Base-by-base conservation (phyloP, 1,140 invertebrate genomes). In the Ganaspis sp. region DNA sequence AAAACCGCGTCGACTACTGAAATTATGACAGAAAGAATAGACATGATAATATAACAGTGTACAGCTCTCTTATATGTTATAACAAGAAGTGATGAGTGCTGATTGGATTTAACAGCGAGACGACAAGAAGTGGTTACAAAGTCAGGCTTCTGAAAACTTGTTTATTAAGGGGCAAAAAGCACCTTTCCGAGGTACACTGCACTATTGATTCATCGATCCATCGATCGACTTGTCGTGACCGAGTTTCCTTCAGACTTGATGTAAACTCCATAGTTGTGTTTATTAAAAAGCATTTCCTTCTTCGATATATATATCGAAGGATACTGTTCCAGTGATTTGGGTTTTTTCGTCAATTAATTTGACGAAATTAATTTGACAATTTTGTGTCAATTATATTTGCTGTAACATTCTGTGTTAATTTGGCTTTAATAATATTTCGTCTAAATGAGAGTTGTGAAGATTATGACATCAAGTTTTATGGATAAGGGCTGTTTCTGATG, bases 1-100 rank as follows among this genome's bases (percentile, higher is more conserved):
- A 64, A 54, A 37, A 34, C 72, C 72, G 4, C 21, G 1, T 72
- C 23, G 58, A 42, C 42, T 64, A 26, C 12, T 29, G 45, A 64
- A 64, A 64, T 64, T 29, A 64, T 9, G 23, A 64, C 58, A 29
- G 0, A 64, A 64, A 29, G 15, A 64, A 26, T 26, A 8, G 5
- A n/a, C 12, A n/a, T 15, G 15, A 64, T 64, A 34, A 54, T n/a
- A 49, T 8, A 8, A n/a, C 8, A 42, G 40, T 42, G n/a, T n/a
- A n/a, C n/a, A n/a, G n/a, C n/a, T n/a, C n/a, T n/a, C n/a, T n/a
- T n/a, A n/a, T n/a, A n/a, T n/a, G n/a, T n/a, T n/a, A n/a, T n/a
- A 49, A 17, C 19, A 17, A 49, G 45, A 34, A 17, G 15, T n/a
- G n/a, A 49, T 8, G 19, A 49, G 15, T n/a, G 19, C 19, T 49